These are phyloP conservation scores for Macrochelys suwanniensis DNA, from an alignment of 2,797 vertebrate species.

Conservation along the genomic window DNA sequence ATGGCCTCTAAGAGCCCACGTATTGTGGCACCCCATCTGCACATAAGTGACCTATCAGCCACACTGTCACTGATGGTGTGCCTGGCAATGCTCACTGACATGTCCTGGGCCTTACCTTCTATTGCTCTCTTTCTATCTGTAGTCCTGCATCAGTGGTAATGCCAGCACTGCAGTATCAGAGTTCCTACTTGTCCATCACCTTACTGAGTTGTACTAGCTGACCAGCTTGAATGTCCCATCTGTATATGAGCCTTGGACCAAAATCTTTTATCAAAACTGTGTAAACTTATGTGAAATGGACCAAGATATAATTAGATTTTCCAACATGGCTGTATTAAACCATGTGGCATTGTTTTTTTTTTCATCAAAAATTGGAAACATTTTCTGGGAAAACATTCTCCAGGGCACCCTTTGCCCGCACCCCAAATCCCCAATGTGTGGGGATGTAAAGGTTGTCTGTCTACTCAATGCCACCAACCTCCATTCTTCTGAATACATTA, in stretches of 20 bases:
- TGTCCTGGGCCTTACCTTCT: background rate
- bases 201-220: background rate
- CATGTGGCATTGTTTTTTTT: background rate
- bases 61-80: background rate
- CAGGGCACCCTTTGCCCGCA: background rate
- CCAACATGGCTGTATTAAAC: background rate
- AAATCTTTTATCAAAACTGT: background rate
- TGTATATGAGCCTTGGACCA: background rate
- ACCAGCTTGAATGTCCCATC: background rate
- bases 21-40: background rate
- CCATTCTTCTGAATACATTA: background rate
- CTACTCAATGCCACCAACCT: background rate
- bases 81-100: background rate
- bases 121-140: background rate
- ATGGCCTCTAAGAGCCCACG: background rate
- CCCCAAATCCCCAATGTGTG: background rate
- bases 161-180: background rate
- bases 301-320: background rate
- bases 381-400: background rate
- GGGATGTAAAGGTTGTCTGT: background rate
- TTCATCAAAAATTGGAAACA: background rate
- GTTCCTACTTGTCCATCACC: background rate
- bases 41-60: background rate
- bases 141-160: background rate
- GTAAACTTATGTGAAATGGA: background rate